phyloP scores from a whole-genome alignment of 2,113 vertebrate species.

The Morone saxatilis region DNA sequence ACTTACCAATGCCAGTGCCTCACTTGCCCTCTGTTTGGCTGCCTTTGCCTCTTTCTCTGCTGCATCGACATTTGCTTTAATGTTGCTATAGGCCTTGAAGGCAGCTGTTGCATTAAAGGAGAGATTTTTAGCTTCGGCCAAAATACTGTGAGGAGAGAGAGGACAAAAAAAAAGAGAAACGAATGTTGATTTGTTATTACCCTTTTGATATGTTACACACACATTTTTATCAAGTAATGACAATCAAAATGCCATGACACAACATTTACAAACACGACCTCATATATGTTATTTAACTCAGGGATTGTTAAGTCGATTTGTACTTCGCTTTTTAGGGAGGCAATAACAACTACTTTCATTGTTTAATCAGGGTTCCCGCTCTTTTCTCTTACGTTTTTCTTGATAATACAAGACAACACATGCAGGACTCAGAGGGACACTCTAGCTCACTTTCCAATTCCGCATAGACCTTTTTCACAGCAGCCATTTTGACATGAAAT shows the following conservation, averaged over 20 bases:
- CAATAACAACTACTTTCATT: background rate
- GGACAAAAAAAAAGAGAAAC: background rate
- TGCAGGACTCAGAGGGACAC: too few relatives aligned
- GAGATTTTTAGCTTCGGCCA: conserved; percentile 95
- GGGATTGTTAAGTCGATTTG: background rate
- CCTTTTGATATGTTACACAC: background rate
- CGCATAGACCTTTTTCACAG: too few relatives aligned
- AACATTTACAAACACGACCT: background rate
- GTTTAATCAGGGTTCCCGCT: background rate
- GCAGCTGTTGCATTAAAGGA: conserved; percentile 98
- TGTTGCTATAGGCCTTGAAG: conserved; percentile 97
- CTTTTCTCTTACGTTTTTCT: too few relatives aligned
- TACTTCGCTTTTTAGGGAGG: background rate
- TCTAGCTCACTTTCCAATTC: too few relatives aligned
- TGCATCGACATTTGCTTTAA: conserved; percentile 91
- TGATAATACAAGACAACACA: too few relatives aligned
- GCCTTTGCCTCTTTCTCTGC: conserved; percentile 92
- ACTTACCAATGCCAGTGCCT: conserved; percentile 91
- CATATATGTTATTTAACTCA: background rate
- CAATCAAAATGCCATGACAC: background rate
- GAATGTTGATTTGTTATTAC: background rate
- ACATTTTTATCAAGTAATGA: background rate
- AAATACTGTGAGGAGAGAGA: conserved; percentile 86
- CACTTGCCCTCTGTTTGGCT: conserved; percentile 88
- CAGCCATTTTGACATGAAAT: too few relatives aligned